Evolutionary conservation across 2,797 vertebrate genomes (phyloP), one percentile per base, ranked within the genome.

Genomic region (Graptemys geographica): DNA sequence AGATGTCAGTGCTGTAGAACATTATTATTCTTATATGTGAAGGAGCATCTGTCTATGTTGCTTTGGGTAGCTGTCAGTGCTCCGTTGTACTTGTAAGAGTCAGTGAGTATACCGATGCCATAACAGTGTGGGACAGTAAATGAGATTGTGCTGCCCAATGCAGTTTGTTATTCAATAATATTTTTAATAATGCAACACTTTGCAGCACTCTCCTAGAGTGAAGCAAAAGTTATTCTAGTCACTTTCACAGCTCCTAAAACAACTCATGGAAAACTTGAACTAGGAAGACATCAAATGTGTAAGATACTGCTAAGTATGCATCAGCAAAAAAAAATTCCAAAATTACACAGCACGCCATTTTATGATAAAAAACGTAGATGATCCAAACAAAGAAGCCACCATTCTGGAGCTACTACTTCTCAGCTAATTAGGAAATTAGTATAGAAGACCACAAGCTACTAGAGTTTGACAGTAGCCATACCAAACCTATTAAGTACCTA

Each of bases 1-100:
- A 97, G 97, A 97, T 97, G 97, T 97, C 97, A 97, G 95, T 96
- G 93, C 97, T 97, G 97, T 83, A 95, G 96, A 97, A 96, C 84
- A 55, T 92, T 96, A 53, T 88, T 88, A 21, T 81, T 82, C 88
- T 92, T 87, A 95, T 95, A 93, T 95, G 95, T 81, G 5, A 41
- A 3, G 49, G 85, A 37, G 41, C 82, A 8, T 15, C 41, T 3
- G 0, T 23, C 5, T 76, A 41, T 31, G 16, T 44, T 84, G 55
- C 31, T 15, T 2, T 27, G 55, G 12, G 41, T 44, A 10, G 18
- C 59, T 79, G 79, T 52, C 85, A 51, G 25, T n/a, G 0, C 15
- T 9, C 21, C 65, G 52, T 12, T 87, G 52, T 59, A 1, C 1
- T 18, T 74, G 21, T 3, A 1, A 33, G 81, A 25, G 19, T 37